Base-by-base conservation (phyloP, 92 coral and sea anemone genomes). In the Montipora capitata region DNA sequence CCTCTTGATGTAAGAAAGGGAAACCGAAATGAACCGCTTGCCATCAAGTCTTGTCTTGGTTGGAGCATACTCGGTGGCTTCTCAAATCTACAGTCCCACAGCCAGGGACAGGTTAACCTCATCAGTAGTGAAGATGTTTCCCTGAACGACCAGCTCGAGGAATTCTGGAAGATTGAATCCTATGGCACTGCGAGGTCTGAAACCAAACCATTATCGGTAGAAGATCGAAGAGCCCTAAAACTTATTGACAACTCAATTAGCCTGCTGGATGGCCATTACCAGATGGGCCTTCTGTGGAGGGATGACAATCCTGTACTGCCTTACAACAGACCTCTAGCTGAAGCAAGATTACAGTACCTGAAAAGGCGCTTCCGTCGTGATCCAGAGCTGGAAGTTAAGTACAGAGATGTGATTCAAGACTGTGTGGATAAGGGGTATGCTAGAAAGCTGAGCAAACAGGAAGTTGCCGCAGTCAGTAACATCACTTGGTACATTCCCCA, bases 21-120 rank as follows among this genome's bases (percentile, higher is more conserved):
- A n/a, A n/a, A n/a, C n/a, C n/a, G n/a, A n/a, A 27, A 85, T 71
- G 89, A 71, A 62, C 96, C 92, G 11, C 42, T 93, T 41, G 94
- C 96, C 20, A 90, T 93, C 44, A 68, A 78, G 70, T 90, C 92
- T 2, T 81, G 94, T 66, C 57, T 93, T 41, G 92, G 96, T 18
- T 90, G 79, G 85, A 81, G 92, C 20, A 78, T 93, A 41, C 87
- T 93, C 40, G 94, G 94, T 57, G 69, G 88, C 52, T 73, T 16
- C 64, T 40, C 81, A 42, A 78, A 43, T 12, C 27, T 44, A 16
- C 72, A 40, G 40, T 10, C 87, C 45, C 10, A 4, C 17, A 64
- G 48, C 48, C 52, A 38, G 10, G 66, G 18, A 10, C 81, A 85
- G 56, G 42, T 88, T 5, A 88, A 92, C 61, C 77, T 64, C 41